Conservation (phyloP, 2,113 vertebrate species). For the Seriola quinqueradiata region DNA sequence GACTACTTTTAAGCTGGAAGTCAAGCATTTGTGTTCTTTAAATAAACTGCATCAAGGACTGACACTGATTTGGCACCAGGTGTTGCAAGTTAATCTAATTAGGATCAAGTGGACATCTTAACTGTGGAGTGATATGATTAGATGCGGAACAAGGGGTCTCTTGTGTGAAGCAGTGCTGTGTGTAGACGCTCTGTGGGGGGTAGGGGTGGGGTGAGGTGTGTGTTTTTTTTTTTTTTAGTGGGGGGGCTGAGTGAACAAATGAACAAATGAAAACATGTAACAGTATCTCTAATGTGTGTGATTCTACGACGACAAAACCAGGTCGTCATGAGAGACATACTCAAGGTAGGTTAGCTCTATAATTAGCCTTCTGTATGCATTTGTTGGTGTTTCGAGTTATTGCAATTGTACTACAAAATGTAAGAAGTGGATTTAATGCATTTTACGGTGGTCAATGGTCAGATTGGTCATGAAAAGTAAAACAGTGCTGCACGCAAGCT, state of each 20-base stretch:
- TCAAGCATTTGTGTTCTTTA: slow-evolving; percentile 14
- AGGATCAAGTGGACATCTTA: slow-evolving; percentile 39
- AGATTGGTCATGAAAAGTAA: not conserved
- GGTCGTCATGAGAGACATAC: not conserved
- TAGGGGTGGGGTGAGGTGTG: too few species aligned
- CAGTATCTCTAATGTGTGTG: not conserved
- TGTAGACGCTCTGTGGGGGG: slow-evolving; percentile 3
- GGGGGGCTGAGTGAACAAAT: slow-evolving; percentile 1
- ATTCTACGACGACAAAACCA: not conserved
- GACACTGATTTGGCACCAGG: slow-evolving; percentile 43
- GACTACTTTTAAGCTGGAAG: slow-evolving; percentile 9
- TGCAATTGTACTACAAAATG: not conserved
- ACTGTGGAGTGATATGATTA: slow-evolving; percentile 50
- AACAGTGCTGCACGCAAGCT: too few species aligned
- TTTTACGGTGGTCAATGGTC: not conserved
- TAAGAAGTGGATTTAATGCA: not conserved
- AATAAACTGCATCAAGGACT: not conserved
- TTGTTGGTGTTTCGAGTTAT: not conserved
- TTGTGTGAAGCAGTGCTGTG: slow-evolving; percentile 32
- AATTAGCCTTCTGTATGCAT: not conserved
- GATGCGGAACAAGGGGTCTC: slow-evolving; percentile 42
- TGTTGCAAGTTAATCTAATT: slow-evolving; percentile 48
- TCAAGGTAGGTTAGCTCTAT: not conserved
- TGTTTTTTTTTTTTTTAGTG: not conserved
- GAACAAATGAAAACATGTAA: not conserved